Evolutionary conservation across 1,140 invertebrate species (phyloP), one percentile per base, ranked within the genome.

Genomic region (Euwallacea fornicatus): DNA sequence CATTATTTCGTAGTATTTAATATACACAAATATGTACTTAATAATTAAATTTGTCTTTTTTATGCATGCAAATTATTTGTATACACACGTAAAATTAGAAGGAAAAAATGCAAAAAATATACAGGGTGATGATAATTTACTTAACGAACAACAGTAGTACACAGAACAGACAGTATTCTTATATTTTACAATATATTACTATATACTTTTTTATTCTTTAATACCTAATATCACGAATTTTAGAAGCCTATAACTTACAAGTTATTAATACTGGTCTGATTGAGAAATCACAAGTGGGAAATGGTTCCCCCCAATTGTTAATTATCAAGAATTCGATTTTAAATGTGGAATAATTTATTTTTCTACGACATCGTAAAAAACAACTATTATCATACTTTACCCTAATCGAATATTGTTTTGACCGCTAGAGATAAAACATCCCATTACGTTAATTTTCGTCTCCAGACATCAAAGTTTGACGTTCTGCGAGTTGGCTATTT

Each of bases 141-240:
- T 13, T 56, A 56, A 11, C 10, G 11, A 8, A n/a, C 15, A 56
- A 9, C 15, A 56, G 16, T 21, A 50, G 13, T 21, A 9, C 15
- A 56, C 7, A 13, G 8, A 56, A 56, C 10, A 9, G 55, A 56
- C 55, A 8, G 16, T 9, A 50, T 13, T 50, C 16, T 9, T 56
- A 16, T 9, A 11, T 21, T 56, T 13, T 16, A 16, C 9, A 15
- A 9, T 16, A 21, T n/a, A 16, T 9, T 42, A 61, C 11, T 61
- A 42, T 42, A 41, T 42, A 58, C n/a, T 13, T 33, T 33, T 33
- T 33, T 33, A 33, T 33, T 33, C 21, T 33, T 33, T 33, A 33
- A 33, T 33, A 66, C 66, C 70, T 72, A 72, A 66, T 72, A 72
- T 72, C 70, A 72, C 70, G 33, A 67, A 70, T 70, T 70, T 63